Percentiles rank a stretch among this genome's conserved stretches.
These are phyloP conservation scores for Athripsodes cinereus DNA, from an alignment of 2,888 invertebrate species.

Conservation along the genomic window DNA sequence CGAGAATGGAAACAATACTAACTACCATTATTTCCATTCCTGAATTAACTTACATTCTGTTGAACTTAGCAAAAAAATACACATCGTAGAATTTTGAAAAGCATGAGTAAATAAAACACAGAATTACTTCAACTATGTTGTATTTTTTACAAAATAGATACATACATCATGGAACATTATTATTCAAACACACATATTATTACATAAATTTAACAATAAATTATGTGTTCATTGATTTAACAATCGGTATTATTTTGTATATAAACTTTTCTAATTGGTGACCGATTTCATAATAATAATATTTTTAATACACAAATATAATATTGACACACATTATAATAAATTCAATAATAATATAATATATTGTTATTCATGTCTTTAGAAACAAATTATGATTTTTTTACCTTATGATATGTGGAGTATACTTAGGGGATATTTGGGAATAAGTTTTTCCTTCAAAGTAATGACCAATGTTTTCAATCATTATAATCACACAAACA, in stretches of 20 bases:
- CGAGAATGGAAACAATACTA: neutral
- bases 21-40: neutral
- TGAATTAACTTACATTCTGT: no score
- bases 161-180: constrained; percentile 25
- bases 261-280: neutral
- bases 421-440: no score
- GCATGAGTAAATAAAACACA: constrained; percentile 12
- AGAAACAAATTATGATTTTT: constrained; percentile 15
- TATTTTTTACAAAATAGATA: constrained; percentile 27
- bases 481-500: no score
- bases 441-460: no score
- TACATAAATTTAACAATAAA: constrained; percentile 20
- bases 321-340: neutral
- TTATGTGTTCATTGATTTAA: constrained; percentile 5
- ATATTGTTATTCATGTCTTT: constrained; percentile 10
- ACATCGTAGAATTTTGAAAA: no score
- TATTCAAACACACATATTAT: constrained; percentile 23
- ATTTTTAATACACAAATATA: neutral
- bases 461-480: no score
- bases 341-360: neutral
- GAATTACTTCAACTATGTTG: constrained; percentile 23
- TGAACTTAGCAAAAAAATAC: no score
- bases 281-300: neutral
- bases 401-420: constrained; percentile 15
- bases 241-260: constrained; percentile 3